Evolutionary conservation across 2,888 invertebrate genomes (phyloP), one percentile per base, ranked within the genome.

Genomic region (Zaprionus lineosus): DNA sequence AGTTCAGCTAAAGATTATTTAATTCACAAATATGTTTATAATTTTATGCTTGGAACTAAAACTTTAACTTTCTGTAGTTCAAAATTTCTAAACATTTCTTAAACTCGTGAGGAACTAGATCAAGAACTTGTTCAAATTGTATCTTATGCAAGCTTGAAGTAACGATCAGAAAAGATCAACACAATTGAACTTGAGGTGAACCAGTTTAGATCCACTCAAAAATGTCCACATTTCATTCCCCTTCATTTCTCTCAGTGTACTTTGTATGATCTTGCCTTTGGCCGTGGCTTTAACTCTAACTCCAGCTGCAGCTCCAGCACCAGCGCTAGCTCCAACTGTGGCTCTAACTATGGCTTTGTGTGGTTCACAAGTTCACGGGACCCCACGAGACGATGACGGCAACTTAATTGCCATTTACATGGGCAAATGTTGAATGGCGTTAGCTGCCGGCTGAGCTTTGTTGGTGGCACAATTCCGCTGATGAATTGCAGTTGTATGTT

Each of bases 321-420:
- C 41, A 59, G 36, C 53, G 29, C 26, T 24, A 7, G 11, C 2
- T 21, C 15, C 16, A 37, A 6, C 1, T n/a, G 5, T 48, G 29
- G 6, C 52, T 43, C 7, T 8, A 37, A 24, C 39, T 41, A 47
- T 47, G 46, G 36, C 61, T 55, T 57, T 51, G 46, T 62, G 48
- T 69, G 76, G 87, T 74, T 86, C 86, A 86, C 59, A 79, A 86
- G 86, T 87, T 86, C 88, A 85, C 74, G 67, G 83, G 84, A 84
- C 84, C 84, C 76, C 81, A 71, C 67, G 58, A 66, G 76, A 67
- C 81, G 62, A 53, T 62, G 67, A 71, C 56, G 79, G 78, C 86
- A 87, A 87, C 86, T 86, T 85, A 79, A 86, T 82, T 86, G 85
- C 77, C 83, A 71, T 74, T 75, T 75, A 73, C 73, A 74, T 75